Evolutionary conservation across 2,888 invertebrate species (phyloP), one percentile per base, ranked within the genome.

Genomic region (Chymomyza amoena): DNA sequence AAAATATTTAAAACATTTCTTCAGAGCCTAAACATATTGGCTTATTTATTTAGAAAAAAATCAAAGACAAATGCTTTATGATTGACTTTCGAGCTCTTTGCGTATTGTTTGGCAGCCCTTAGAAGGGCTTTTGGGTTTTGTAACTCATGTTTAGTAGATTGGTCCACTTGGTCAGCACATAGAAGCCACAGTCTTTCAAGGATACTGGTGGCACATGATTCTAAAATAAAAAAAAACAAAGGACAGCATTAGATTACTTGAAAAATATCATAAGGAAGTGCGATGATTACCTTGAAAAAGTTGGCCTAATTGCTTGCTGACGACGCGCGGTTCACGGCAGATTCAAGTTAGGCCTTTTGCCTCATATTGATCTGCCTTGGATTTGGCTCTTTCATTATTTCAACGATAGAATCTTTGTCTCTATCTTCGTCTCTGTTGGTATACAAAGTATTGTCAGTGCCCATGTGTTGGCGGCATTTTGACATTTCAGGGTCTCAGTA

Each of bases 41-140:
- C n/a, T n/a, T n/a, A n/a, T n/a, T n/a, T n/a, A n/a, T n/a, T n/a
- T n/a, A n/a, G n/a, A n/a, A n/a, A n/a, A n/a, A n/a, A n/a, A n/a
- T n/a, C n/a, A 28, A 28, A 28, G 28, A 3, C 4, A 28, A 28
- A 28, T 4, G 28, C 28, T 28, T 7, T 25, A 25, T 25, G 4
- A 25, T 25, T 25, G 25, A 25, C 25, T 25, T 2, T 6, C 32
- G 7, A 32, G 64, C 90, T 89, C 90, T 90, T 84, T 87, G 72
- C 77, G 70, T 75, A 76, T 78, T 71, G 69, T 68, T 77, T 91
- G 91, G 90, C 84, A 91, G 91, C 91, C 91, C 91, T 90, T 73
- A 90, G 64, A 91, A 90, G 91, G 91, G 89, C 91, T 90, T 64
- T 72, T 68, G 73, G 16, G 64, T 68, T 76, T 66, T 52, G 57